Evolutionary conservation across 2,113 vertebrate species (phyloP), one percentile per base, ranked within the genome.

Genomic region (Nerophis lumbriciformis): DNA sequence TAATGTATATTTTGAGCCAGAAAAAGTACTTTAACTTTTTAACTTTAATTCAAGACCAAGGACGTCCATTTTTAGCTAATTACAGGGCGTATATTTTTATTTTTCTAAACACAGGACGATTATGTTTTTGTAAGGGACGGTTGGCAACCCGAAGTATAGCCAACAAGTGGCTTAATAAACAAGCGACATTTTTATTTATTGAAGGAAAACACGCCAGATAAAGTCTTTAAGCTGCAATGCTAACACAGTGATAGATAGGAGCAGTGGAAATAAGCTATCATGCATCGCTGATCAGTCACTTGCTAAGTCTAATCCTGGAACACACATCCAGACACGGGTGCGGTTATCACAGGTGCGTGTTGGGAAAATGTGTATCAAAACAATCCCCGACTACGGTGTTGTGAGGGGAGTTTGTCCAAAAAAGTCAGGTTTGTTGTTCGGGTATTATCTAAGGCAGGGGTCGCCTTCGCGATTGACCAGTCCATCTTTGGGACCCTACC

Each of bases 231-330:
- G 28, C 44, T 11, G 5, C 11, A 69, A 36, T 39, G 6, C 2
- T 15, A 55, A 44, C 36, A 54, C 37, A 45, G 28, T 64, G 70
- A 61, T 36, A 45, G 38, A 67, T 48, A 10, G 61, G 21, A 52
- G 11, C 5, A 65, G 62, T 68, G 63, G 53, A 83, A 85, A 79
- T 73, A 78, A 85, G 85, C 81, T 87, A 79, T 83, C 76, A 82
- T 48, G 85, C 76, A 78, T 79, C 76, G 37, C 55, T 85, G 85
- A 85, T 87, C 81, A 85, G 78, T 80, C 85, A 65, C 53, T 68
- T 47, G 70, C 70, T 75, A 5, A 14, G 15, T 54, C 59, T 84
- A 87, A 87, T 87, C 83, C 79, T 59, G 62, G n/a, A 36, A 77
- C 66, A 79, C 71, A 71, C 68, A 74, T 75, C 48, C 38, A 66